Conservation (phyloP, 2,888 invertebrate species). For the Macrophya annulata region DNA sequence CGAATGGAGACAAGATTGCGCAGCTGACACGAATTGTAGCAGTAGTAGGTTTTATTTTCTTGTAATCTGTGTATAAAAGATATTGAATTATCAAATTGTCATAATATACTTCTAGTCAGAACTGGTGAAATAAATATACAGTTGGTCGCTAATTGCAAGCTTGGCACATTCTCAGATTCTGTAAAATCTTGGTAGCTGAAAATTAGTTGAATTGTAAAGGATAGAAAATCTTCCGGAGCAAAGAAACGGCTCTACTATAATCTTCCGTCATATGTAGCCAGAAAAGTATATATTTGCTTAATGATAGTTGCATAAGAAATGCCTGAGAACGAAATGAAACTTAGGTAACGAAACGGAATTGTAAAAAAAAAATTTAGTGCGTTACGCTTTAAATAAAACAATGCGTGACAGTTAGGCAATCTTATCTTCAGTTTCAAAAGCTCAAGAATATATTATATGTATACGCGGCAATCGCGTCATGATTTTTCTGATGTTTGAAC, state of each 20-base stretch:
- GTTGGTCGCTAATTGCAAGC: neutral
- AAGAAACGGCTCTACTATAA: neutral
- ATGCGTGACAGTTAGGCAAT: constrained; percentile 37
- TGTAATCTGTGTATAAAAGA: neutral
- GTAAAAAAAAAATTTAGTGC: neutral
- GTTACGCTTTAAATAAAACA: neutral
- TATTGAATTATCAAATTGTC: constrained; percentile 13
- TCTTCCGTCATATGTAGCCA: neutral
- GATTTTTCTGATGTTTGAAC: neutral
- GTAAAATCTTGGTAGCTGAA: neutral
- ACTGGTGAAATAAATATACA: constrained; percentile 21
- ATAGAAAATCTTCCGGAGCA: neutral
- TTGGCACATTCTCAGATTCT: neutral
- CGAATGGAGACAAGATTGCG: constrained; percentile 39
- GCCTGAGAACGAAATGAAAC: neutral
- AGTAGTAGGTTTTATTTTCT: neutral
- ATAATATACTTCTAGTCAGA: constrained; percentile 40
- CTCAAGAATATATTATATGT: neutral
- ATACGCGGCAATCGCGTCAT: neutral
- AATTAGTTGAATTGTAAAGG: neutral
- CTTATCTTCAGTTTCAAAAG: constrained; percentile 7
- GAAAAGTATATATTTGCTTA: constrained; percentile 30
- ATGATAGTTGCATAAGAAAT: neutral
- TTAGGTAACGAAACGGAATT: neutral
- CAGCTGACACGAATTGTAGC: neutral